These are phyloP conservation scores for Lagopus leucura DNA, from an alignment of 2,113 vertebrate genomes.

Conservation along the genomic window DNA sequence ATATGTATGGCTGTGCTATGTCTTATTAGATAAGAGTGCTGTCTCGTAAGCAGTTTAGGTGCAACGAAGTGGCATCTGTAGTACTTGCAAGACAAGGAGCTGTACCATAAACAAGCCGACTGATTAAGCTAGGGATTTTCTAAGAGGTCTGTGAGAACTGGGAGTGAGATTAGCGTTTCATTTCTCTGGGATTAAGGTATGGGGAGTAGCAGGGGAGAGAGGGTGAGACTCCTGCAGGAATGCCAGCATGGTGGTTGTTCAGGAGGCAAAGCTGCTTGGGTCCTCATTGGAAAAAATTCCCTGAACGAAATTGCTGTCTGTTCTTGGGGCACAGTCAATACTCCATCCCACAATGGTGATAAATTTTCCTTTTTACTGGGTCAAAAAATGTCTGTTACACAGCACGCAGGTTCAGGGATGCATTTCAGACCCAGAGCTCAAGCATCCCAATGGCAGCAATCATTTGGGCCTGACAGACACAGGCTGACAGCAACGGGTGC, in stretches of 20 bases:
- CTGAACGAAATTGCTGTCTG: neutral
- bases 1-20: slow-evolving; percentile 75
- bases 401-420: fast-evolving
- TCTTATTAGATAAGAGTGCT: slow-evolving; percentile 75
- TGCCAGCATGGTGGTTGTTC: neutral
- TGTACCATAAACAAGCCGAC: slow-evolving; percentile 57
- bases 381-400: neutral
- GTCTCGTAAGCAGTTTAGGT: slow-evolving; percentile 74
- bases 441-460: neutral
- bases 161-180: neutral
- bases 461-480: fast-evolving
- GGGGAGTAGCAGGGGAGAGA: neutral
- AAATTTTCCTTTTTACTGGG: neutral
- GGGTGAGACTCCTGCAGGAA: neutral
- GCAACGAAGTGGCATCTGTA: slow-evolving; percentile 70
- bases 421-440: neutral
- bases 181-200: neutral
- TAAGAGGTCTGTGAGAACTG: slow-evolving; percentile 3
- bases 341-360: fast-evolving
- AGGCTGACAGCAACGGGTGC: neutral
- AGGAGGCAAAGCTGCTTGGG: neutral
- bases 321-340: neutral
- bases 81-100: slow-evolving; percentile 55
- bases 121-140: slow-evolving; percentile 63
- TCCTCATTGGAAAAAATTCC: neutral